These are phyloP conservation scores for Drosophila macrothrix DNA, from an alignment of 2,888 invertebrate genomes.

Conservation along the genomic window DNA sequence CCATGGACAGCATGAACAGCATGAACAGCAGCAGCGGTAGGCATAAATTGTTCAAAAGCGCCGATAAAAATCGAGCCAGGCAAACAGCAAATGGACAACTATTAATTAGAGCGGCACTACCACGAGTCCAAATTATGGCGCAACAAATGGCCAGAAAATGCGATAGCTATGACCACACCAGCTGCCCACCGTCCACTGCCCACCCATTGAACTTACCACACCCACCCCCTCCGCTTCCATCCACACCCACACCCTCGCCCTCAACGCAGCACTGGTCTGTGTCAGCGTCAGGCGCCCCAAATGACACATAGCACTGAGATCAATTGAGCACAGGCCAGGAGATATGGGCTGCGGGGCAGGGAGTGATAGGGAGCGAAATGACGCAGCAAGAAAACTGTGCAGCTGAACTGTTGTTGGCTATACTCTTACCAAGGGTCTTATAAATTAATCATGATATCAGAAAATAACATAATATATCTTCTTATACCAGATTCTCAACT, in stretches of 20 bases:
- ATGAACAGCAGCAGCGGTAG: constrained; percentile 1
- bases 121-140: constrained; percentile 67
- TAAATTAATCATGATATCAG: background rate
- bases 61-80: constrained; percentile 69
- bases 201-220: constrained; percentile 37
- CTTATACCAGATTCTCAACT: fast-evolving
- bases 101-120: constrained; percentile 70
- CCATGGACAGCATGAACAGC: background rate
- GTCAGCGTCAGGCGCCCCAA: constrained; percentile 38
- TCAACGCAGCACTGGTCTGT: background rate
- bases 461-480: background rate
- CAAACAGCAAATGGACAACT: constrained; percentile 65
- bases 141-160: constrained; percentile 70
- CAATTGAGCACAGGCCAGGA: constrained; percentile 1
- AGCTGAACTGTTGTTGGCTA: constrained; percentile 2
- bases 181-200: constrained; percentile 17
- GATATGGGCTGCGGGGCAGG: constrained; percentile 1
- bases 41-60: constrained; percentile 68
- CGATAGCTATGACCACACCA: constrained; percentile 44
- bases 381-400: constrained; percentile 50
- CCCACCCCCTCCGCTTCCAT: background rate
- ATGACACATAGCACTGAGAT: constrained; percentile 48
- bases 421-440: constrained; percentile 9
- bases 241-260: constrained; percentile 2
- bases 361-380: constrained; percentile 27